Conservation (phyloP, 2,797 vertebrate genomes). For the Pseudomugil gertrudae region DNA sequence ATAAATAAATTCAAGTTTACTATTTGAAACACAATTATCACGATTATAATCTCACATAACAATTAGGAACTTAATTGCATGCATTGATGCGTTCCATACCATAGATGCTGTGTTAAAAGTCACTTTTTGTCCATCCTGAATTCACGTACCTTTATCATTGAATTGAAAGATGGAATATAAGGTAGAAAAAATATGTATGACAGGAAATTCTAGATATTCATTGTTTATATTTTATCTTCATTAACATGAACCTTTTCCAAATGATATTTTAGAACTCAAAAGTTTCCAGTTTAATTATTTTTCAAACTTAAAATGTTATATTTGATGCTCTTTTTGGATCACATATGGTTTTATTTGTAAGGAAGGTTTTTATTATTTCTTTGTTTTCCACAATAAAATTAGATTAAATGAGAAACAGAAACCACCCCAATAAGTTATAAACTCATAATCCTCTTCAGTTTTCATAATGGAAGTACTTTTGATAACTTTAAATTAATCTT, state of each 20-base stretch:
- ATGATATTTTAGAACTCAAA: slow-evolving; percentile 26
- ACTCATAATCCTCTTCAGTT: slow-evolving; percentile 5
- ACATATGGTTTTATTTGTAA: slow-evolving; percentile 19
- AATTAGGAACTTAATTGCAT: slow-evolving; percentile 89
- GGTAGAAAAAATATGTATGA: slow-evolving; percentile 70
- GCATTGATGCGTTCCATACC: slow-evolving; percentile 88
- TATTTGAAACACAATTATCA: slow-evolving; percentile 88
- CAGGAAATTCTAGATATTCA: slow-evolving; percentile 70
- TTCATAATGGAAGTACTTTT: neutral
- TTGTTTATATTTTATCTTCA: slow-evolving; percentile 21
- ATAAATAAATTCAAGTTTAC: slow-evolving; percentile 87
- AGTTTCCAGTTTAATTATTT: slow-evolving; percentile 14
- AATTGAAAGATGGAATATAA: slow-evolving; percentile 76
- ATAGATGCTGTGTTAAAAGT: slow-evolving; percentile 87
- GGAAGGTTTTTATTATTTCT: neutral
- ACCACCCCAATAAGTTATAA: neutral
- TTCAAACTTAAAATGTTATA: too few relatives aligned
- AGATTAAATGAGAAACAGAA: slow-evolving; percentile 15
- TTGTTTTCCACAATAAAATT: slow-evolving; percentile 12
- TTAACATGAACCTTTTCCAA: neutral
- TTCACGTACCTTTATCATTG: slow-evolving; percentile 74
- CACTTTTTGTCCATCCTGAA: slow-evolving; percentile 75
- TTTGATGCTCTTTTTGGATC: slow-evolving; percentile 37
- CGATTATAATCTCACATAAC: slow-evolving; percentile 88
- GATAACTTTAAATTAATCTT: neutral